Conservation (phyloP, 1,140 invertebrate species). For the Calosoma granatense region DNA sequence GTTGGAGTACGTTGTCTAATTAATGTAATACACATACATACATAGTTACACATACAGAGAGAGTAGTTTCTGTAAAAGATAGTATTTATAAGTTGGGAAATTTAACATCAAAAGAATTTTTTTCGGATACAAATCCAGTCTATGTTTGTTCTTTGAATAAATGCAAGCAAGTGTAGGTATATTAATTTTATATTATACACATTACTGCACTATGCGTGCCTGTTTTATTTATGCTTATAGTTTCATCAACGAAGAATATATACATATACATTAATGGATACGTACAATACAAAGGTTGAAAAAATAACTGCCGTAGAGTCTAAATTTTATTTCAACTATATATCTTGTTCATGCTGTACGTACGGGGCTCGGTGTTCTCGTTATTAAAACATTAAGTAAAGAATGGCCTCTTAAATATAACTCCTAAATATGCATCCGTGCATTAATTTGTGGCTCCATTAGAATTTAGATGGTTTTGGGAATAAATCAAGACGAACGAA, state of each 20-base stretch:
- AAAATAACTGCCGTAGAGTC: no score
- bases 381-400: slow-evolving; percentile 8
- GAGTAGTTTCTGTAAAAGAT: no score
- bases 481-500: slow-evolving; percentile 8
- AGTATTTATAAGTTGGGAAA: no score
- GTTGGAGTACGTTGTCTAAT: not conserved
- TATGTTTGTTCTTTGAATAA: not conserved
- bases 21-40: no score
- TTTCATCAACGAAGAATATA: not conserved
- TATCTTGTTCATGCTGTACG: not conserved
- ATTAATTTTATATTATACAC: not conserved
- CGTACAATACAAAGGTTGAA: no score
- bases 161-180: not conserved
- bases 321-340: not conserved
- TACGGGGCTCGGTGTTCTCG: not conserved
- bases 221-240: not conserved
- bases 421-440: slow-evolving; percentile 8
- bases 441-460: slow-evolving; percentile 9
- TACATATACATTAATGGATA: not conserved
- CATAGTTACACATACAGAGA: no score
- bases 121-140: no score
- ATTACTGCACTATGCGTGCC: not conserved
- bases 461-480: slow-evolving; percentile 2
- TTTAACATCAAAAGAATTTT: no score
- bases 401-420: slow-evolving; percentile 7